Evolutionary conservation across 2,888 invertebrate genomes (phyloP), one percentile per base, ranked within the genome.

Genomic region (Syritta pipiens): DNA sequence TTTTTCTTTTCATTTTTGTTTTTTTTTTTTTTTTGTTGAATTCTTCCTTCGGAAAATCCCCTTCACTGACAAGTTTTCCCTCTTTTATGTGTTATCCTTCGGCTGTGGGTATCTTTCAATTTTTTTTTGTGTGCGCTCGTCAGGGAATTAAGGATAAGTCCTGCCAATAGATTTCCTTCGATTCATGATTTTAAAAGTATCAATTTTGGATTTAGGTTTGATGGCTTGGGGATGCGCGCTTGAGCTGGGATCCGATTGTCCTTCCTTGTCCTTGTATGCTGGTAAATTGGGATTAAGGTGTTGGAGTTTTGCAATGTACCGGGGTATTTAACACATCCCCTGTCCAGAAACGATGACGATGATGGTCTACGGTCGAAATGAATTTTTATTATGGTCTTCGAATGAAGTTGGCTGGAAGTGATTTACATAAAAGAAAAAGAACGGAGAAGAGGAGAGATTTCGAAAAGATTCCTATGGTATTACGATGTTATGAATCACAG

Each of bases 241-340:
- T 17, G 30, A 17, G 12, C 17, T 20, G 6, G 20, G 19, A 24
- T 46, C 30, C 24, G 32, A 24, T 44, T 24, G 19, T 48, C 46
- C 10, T 24, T 40, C 32, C 17, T 24, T 42, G 22, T 37, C 46
- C 35, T 14, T 40, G 6, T 67, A 48, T 57, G n/a, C n/a, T 37
- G 57, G 55, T 37, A 67, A 57, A 67, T 40, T 46, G 20, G 30
- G 55, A 57, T 57, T 67, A 67, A 67, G 55, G 67, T 67, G 46
- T 67, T 37, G 22, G 12, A 48, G 32, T 10, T 51, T 51, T 9
- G 1, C 5, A n/a, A 40, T n/a, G n/a, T n/a, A n/a, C n/a, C n/a
- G n/a, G 12, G 19, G 26, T 53, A 32, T 65, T 53, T 53, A 53
- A n/a, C 49, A 63, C 22, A 40, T 65, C 10, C 24, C 10, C 7